These are phyloP conservation scores for Centrocercus urophasianus DNA, from an alignment of 2,113 vertebrate species.

Conservation along the genomic window DNA sequence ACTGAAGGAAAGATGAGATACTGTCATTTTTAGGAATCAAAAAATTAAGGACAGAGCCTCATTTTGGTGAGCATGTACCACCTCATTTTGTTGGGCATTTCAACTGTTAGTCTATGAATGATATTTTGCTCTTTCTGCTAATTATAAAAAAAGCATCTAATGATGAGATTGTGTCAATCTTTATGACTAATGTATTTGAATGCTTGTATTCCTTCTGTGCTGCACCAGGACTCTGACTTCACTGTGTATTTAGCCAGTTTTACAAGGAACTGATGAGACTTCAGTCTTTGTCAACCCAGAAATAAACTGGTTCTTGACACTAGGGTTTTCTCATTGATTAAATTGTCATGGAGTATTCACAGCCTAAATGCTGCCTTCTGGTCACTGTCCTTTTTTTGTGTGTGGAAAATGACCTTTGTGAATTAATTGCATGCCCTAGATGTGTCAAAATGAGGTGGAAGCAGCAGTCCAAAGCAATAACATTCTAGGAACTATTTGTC, in stretches of 20 bases:
- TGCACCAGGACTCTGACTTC: not conserved
- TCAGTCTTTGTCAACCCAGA: constrained; percentile 63
- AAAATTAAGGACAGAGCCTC: not conserved
- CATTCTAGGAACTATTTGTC: constrained; percentile 51
- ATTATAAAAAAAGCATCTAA: not conserved
- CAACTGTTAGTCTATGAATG: not conserved
- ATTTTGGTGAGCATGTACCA: not conserved
- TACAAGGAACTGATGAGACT: constrained; percentile 42
- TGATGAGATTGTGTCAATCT: not conserved
- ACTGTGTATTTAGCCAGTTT: constrained; percentile 38
- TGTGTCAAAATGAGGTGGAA: constrained; percentile 79
- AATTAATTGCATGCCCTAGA: constrained; percentile 78
- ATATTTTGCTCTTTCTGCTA: not conserved
- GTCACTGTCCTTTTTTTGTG: constrained; percentile 76
- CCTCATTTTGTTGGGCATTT: not conserved
- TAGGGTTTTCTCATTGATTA: constrained; percentile 77
- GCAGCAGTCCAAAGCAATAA: constrained; percentile 57
- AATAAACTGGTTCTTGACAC: constrained; percentile 71
- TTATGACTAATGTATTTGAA: not conserved
- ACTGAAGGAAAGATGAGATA: not conserved
- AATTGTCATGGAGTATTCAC: constrained; percentile 78
- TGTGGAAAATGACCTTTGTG: constrained; percentile 79
- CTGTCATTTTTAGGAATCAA: not conserved
- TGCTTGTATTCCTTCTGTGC: not conserved
- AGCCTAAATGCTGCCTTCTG: constrained; percentile 76